phyloP scores from a whole-genome alignment of 2,113 vertebrate genomes.

The Lagopus muta region DNA sequence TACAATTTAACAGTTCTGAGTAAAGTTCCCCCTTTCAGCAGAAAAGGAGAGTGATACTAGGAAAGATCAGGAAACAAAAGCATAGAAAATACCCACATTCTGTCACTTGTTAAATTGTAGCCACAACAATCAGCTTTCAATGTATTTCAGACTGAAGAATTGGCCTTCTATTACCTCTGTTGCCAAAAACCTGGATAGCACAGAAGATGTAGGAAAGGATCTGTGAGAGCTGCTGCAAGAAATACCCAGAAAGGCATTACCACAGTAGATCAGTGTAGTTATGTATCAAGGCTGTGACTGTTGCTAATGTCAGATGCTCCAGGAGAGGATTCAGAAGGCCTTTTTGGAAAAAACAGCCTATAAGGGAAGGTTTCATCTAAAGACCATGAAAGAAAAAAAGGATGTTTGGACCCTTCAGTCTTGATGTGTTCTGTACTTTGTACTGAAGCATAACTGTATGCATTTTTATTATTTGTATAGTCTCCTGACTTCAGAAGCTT shows the following conservation, averaged over 20 bases:
- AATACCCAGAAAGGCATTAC: background rate
- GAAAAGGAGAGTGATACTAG: background rate
- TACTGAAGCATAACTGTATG: background rate
- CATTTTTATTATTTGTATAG: background rate
- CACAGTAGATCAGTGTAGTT: background rate
- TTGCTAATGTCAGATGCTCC: background rate
- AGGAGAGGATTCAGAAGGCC: background rate
- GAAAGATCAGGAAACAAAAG: background rate
- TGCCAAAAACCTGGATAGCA: background rate
- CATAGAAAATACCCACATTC: rapidly evolving
- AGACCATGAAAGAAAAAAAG: background rate
- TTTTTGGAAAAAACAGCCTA: background rate
- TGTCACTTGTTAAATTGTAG: background rate
- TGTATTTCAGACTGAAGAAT: background rate
- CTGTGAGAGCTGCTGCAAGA: background rate
- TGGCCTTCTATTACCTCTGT: background rate
- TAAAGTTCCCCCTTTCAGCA: background rate
- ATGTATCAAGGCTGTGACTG: background rate
- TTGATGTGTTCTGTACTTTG: background rate
- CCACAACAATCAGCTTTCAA: background rate
- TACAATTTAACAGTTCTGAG: background rate
- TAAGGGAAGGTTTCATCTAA: background rate
- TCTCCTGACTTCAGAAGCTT: background rate
- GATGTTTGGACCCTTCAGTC: background rate
- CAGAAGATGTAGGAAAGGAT: background rate